Evolutionary conservation across 2,797 vertebrate species (phyloP), one percentile per base, ranked within the genome.

Genomic region (Sardinella longiceps): DNA sequence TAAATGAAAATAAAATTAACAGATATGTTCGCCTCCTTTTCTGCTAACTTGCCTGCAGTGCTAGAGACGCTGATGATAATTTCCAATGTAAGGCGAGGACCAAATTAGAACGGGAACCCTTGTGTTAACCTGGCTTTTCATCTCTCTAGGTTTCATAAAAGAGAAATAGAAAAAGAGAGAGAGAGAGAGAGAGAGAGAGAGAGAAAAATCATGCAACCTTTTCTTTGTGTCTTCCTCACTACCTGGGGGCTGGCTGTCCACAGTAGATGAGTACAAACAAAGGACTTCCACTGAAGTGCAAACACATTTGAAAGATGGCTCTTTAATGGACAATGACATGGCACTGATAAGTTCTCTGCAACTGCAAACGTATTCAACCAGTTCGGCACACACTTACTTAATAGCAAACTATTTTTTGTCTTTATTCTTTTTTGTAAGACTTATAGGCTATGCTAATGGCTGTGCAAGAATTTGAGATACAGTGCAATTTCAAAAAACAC

Each of bases 1-100:
- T 94, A 94, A 95, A 94, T 92, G 91, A 93, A 93, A 94, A 93
- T 91, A 93, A 92, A 95, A 94, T 94, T 91, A 94, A 93, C 89
- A 91, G 90, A 83, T 84, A 86, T 85, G 88, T 90, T 89, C 88
- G 37, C 18, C 70, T 77, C 39, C 86, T 91, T 86, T 84, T 88
- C n/a, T 82, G 85, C 90, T 89, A 91, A 90, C 63, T 92, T 92
- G 91, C 93, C 94, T 91, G 91, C 88, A 94, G 93, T 94, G 89
- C 89, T 94, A 92, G 88, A 90, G 39, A 90, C 51, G 87, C 82
- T 81, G 82, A 89, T 93, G 95, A 94, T 95, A 93, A 93, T 92
- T 93, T 90, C 88, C 90, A 90, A 91, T 92, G 89, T 91, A 88
- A 81, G 18, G 87, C 86, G 81, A 81, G 88, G 90, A 90, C 87